phyloP scores from a whole-genome alignment of 2,113 vertebrate genomes.

The Raja brachyura region DNA sequence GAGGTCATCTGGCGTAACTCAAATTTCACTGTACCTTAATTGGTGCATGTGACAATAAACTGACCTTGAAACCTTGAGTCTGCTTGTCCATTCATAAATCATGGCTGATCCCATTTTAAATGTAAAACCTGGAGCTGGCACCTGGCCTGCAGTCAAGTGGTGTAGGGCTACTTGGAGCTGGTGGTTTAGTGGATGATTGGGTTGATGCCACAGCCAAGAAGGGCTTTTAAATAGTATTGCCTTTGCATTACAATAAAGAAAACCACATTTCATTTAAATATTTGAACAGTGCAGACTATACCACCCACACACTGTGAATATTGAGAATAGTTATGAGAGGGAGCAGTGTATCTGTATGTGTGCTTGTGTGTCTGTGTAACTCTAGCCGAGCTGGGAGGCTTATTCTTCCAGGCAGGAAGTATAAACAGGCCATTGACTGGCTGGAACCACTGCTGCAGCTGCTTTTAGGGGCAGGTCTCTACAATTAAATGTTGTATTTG shows the following conservation, averaged over 20 bases:
- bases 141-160: neutral
- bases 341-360: neutral
- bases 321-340: neutral
- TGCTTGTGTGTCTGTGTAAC: neutral
- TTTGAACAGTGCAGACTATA: neutral
- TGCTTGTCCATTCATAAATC: too few species aligned
- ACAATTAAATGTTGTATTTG: neutral
- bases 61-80: too few species aligned
- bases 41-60: too few species aligned
- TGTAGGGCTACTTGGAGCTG: neutral
- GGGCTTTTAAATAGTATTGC: neutral
- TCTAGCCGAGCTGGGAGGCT: neutral
- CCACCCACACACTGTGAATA: neutral
- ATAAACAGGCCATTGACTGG: neutral
- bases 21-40: too few species aligned
- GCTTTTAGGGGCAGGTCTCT: neutral
- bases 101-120: neutral
- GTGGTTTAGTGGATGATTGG: neutral
- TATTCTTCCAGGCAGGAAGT: neutral
- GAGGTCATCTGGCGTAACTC: too few species aligned
- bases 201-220: neutral
- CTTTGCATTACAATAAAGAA: neutral
- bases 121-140: neutral
- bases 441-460: neutral
- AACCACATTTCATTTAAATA: neutral